phyloP scores from a whole-genome alignment of 2,113 vertebrate genomes.

The Melanostigma gelatinosum region DNA sequence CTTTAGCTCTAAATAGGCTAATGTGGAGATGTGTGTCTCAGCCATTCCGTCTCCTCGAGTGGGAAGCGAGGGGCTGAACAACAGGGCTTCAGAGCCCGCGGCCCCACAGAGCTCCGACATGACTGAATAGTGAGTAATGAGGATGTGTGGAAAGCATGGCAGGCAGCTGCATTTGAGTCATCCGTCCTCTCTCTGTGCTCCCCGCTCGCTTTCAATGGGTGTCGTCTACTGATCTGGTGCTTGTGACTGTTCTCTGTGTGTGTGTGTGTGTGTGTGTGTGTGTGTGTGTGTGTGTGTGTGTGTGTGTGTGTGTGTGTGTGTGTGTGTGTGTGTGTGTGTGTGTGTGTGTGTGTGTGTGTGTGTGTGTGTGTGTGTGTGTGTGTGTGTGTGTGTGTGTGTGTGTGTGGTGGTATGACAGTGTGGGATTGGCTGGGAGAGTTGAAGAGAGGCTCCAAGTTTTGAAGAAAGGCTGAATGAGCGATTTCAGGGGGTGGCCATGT shows the following conservation, averaged over 20 bases:
- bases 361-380: too few relatives aligned
- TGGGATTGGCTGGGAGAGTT: constrained; percentile 14
- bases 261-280: constrained; percentile 8
- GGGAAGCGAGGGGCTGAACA: constrained; percentile 43
- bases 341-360: constrained; percentile 13
- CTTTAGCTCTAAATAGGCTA: constrained; percentile 20
- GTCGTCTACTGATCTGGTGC: constrained; percentile 39
- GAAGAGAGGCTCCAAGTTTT: constrained; percentile 19
- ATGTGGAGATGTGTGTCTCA: constrained; percentile 31
- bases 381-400: not conserved
- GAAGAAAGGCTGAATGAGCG: constrained; percentile 15
- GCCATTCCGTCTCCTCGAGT: constrained; percentile 27
- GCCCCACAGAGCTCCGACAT: constrained; percentile 54
- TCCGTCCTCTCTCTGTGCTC: constrained; percentile 55
- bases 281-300: not conserved
- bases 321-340: constrained; percentile 13
- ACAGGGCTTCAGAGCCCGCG: constrained; percentile 55
- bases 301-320: not conserved
- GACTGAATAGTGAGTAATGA: constrained; percentile 77
- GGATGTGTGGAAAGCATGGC: constrained; percentile 78
- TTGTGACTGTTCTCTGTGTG: constrained; percentile 33
- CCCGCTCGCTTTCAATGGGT: constrained; percentile 49
- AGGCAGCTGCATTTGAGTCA: constrained; percentile 80
- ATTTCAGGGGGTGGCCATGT: constrained; percentile 20
- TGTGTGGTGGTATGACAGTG: constrained; percentile 3